phyloP scores from a whole-genome alignment of 2,113 vertebrate species.

The Channa argus region DNA sequence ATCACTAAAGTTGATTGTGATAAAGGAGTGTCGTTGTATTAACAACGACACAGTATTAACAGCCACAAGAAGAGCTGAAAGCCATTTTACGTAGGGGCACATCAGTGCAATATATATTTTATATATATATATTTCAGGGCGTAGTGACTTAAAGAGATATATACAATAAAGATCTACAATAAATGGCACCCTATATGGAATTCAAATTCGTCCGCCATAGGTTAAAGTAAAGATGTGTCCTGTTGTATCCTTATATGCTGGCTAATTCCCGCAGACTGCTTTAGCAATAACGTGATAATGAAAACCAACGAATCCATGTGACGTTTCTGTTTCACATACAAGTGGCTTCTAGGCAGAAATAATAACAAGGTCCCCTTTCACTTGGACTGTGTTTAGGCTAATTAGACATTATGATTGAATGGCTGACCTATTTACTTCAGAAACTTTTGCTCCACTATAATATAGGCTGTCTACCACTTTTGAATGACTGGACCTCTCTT shows the following conservation, averaged over 20 bases:
- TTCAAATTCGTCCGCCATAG: neutral
- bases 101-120: neutral
- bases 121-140: neutral
- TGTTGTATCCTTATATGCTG: neutral
- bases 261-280: neutral
- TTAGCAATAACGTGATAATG: conserved; percentile 3
- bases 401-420: conserved; percentile 36
- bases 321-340: conserved; percentile 26
- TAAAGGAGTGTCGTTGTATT: conserved; percentile 27
- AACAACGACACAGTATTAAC: conserved; percentile 5
- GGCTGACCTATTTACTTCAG: conserved; percentile 5
- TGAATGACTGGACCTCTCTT: neutral
- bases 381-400: conserved; percentile 13
- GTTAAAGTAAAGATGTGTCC: no score
- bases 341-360: conserved; percentile 11
- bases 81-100: conserved; percentile 47
- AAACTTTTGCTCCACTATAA: conserved; percentile 16
- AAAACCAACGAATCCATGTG: conserved; percentile 32
- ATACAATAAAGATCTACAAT: neutral
- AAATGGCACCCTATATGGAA: neutral
- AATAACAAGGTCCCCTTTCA: conserved; percentile 51
- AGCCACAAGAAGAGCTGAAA: conserved; percentile 30
- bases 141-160: neutral
- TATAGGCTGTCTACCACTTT: neutral
- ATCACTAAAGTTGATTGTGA: conserved; percentile 28